These are phyloP conservation scores for Sisyra nigra DNA, from an alignment of 2,888 invertebrate species.

Conservation along the genomic window DNA sequence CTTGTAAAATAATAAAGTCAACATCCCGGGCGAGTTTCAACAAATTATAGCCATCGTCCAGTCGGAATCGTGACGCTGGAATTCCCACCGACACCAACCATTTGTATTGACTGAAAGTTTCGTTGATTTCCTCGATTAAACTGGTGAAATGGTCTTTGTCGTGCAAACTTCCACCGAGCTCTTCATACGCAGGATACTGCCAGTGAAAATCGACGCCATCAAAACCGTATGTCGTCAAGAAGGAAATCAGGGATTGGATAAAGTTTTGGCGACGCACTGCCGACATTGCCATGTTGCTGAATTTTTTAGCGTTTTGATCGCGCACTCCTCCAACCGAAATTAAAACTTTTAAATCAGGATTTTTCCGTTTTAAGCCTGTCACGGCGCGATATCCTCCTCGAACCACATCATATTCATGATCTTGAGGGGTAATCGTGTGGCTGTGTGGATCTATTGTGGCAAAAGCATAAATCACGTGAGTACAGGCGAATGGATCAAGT, in stretches of 20 bases:
- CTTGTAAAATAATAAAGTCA: conserved; percentile 52
- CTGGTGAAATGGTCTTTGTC: conserved; percentile 39
- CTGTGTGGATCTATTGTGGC: conserved; percentile 51
- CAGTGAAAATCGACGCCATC: conserved; percentile 73
- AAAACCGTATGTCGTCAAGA: conserved; percentile 50
- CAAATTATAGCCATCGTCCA: conserved; percentile 50
- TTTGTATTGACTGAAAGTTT: conserved; percentile 34
- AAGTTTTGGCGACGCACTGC: conserved; percentile 37
- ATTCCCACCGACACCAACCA: conserved; percentile 39
- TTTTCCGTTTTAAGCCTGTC: conserved; percentile 45
- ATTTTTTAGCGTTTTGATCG: conserved; percentile 42
- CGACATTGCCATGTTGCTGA: conserved; percentile 43
- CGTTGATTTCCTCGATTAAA: conserved; percentile 41
- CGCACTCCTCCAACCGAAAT: conserved; percentile 56
- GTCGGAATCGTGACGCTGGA: conserved; percentile 40
- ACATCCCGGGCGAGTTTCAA: conserved; percentile 38
- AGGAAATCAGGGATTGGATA: conserved; percentile 43
- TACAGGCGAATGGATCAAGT: conserved; percentile 48
- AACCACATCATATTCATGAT: conserved; percentile 53
- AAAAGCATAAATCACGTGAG: conserved; percentile 58
- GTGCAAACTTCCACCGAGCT: conserved; percentile 25
- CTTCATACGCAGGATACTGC: conserved; percentile 48
- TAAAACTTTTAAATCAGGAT: conserved; percentile 50
- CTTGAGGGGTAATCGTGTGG: conserved; percentile 41
- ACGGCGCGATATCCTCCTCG: conserved; percentile 60